Base-by-base conservation (phyloP, 1,140 invertebrate species). In the Carposina sasakii region DNA sequence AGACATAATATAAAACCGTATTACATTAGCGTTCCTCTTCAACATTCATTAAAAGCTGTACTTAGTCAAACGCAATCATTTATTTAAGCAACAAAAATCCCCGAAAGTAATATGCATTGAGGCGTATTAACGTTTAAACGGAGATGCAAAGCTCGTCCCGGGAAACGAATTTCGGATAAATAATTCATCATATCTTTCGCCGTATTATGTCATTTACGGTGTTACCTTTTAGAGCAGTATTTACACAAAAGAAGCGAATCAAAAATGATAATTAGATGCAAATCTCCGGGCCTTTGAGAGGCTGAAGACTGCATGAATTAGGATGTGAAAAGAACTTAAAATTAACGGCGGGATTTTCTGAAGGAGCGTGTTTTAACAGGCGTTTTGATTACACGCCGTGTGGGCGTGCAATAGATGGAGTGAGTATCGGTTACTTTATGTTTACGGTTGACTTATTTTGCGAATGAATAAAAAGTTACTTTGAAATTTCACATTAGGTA, bases 191-290 rank as follows among this genome's bases (percentile, higher is more conserved):
- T 83, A 83, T 83, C 79, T 78, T 76, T 78, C 66, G 57, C 67
- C 60, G 73, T 67, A 79, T 83, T 83, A 81, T 83, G 77, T 83
- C 74, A 83, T 83, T 83, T 83, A 76, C 76, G 60, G 67, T 63
- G 67, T 75, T 83, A 75, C 77, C 71, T 76, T 78, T 71, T 67
- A 74, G 67, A 69, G 53, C 67, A 77, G 74, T 79, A 75, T 79
- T 81, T 79, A 75, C 72, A 81, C 76, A 83, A 81, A 81, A 81
- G 76, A 79, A 82, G 66, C 61, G 73, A 83, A 83, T 83, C 79
- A 83, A 83, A 83, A 83, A 83, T 83, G 76, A 79, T 83, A 83
- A 83, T 83, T 71, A 71, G 54, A 83, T 83, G 79, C 72, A 81
- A 83, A 83, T 81, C 77, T 70, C 52, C 59, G 69, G 72, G 67